Evolutionary conservation across 2,797 vertebrate species (phyloP).

Genomic region (Avahi laniger): DNA sequence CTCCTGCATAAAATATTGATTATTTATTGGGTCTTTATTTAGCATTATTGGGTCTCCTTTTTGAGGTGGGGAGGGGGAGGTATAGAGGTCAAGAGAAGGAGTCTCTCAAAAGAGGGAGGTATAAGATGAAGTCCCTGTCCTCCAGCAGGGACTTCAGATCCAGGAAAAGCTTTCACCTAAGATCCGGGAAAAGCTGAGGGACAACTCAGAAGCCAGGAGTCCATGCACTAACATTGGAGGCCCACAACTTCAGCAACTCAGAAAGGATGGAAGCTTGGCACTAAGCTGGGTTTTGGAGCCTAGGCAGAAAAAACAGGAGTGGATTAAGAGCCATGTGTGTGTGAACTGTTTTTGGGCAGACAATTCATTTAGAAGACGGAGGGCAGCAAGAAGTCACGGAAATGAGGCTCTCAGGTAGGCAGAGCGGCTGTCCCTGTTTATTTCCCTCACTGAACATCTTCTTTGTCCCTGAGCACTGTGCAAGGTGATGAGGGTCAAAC

Average conservation of each 20-base stretch:
- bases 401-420: neutral
- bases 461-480: neutral
- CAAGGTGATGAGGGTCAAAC: neutral
- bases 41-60: neutral
- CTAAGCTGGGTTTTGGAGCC: neutral
- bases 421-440: neutral
- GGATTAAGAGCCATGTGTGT: neutral
- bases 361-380: neutral
- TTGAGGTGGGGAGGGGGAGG: neutral
- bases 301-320: neutral
- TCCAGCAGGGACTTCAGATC: neutral
- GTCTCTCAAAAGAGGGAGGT: neutral
- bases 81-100: neutral
- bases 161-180: neutral
- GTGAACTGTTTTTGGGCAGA: neutral
- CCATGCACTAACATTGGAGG: neutral
- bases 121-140: neutral
- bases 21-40: neutral
- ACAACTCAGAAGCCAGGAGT: neutral
- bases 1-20: neutral
- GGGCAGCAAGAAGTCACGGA: neutral
- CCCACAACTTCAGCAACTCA: neutral
- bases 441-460: neutral
- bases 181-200: neutral
- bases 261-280: neutral